Percentiles rank a stretch among this genome's conserved stretches.
These are phyloP conservation scores for Trachelus stipa DNA, from an alignment of 2,888 invertebrate species.

Conservation along the genomic window DNA sequence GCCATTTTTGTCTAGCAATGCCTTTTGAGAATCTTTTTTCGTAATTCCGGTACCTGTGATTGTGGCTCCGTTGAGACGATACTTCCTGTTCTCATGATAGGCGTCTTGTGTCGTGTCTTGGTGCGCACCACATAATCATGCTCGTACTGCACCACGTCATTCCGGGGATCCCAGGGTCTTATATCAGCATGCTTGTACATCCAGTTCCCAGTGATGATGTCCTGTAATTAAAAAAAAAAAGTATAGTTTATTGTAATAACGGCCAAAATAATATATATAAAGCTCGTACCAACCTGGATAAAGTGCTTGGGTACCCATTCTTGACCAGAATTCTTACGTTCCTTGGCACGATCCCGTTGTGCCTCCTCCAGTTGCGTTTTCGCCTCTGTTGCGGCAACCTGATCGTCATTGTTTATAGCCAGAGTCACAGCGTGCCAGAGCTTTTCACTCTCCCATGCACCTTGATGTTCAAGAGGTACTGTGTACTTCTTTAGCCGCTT, in stretches of 20 bases:
- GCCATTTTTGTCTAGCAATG: background rate
- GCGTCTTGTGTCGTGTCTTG: slow-evolving; percentile 80
- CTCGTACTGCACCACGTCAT: slow-evolving; percentile 90
- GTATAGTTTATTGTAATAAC: background rate
- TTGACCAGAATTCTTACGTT: slow-evolving; percentile 73
- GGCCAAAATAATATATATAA: background rate
- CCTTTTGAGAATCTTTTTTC: background rate
- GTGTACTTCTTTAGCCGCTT: slow-evolving; percentile 82
- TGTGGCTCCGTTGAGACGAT: slow-evolving; percentile 76
- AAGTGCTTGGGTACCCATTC: slow-evolving; percentile 84
- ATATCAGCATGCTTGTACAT: slow-evolving; percentile 82
- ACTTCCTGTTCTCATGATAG: slow-evolving; percentile 79
- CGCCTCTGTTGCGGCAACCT: slow-evolving; percentile 88
- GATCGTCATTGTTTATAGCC: slow-evolving; percentile 84
- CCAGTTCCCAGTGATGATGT: slow-evolving; percentile 73
- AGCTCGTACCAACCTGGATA: slow-evolving; percentile 67
- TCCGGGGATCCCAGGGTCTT: slow-evolving; percentile 89
- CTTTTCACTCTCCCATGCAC: slow-evolving; percentile 85
- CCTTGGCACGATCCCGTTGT: slow-evolving; percentile 81
- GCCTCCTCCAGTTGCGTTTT: slow-evolving; percentile 91
- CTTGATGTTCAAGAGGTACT: slow-evolving; percentile 82
- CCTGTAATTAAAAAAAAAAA: slow-evolving; percentile 44
- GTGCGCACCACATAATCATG: slow-evolving; percentile 83
- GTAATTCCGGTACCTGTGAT: slow-evolving; percentile 53
- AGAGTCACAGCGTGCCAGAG: slow-evolving; percentile 89